Conservation (phyloP, 2,113 vertebrate genomes). For the Gulo gulo region DNA sequence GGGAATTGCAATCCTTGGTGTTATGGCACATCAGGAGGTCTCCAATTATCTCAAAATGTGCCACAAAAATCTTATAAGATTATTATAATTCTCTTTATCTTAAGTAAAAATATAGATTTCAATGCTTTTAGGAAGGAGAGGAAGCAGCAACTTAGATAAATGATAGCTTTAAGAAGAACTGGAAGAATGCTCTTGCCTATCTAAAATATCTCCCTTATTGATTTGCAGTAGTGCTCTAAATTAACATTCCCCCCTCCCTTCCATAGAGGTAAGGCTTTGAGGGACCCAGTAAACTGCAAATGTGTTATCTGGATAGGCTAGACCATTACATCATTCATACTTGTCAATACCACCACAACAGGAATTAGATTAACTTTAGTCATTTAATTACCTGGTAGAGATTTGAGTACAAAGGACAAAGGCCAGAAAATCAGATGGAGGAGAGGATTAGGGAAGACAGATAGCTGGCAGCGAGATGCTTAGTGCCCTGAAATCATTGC, state of each 20-base stretch:
- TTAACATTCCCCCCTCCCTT: not conserved
- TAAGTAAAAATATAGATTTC: conserved; percentile 18
- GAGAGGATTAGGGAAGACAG: not conserved
- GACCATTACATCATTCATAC: not conserved
- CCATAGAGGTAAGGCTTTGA: not conserved
- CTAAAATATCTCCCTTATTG: not conserved
- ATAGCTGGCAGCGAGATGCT: not conserved
- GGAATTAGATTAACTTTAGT: not conserved
- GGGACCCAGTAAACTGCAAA: not conserved
- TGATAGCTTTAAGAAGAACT: not conserved
- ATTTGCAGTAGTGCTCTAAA: not conserved
- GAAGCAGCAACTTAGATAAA: not conserved
- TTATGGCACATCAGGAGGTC: not conserved
- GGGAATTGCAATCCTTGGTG: not conserved
- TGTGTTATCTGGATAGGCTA: not conserved
- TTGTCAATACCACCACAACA: not conserved
- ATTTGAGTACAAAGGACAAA: not conserved
- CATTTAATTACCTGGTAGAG: not conserved
- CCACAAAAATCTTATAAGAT: conserved; percentile 32
- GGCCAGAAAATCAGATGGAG: not conserved
- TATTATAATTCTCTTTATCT: conserved; percentile 2
- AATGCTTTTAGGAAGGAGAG: not conserved
- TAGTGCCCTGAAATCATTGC: not conserved
- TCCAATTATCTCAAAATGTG: conserved; percentile 25
- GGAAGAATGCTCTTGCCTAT: not conserved